phyloP scores from a whole-genome alignment of 1,140 invertebrate genomes.

The Lepidurus packardi region DNA sequence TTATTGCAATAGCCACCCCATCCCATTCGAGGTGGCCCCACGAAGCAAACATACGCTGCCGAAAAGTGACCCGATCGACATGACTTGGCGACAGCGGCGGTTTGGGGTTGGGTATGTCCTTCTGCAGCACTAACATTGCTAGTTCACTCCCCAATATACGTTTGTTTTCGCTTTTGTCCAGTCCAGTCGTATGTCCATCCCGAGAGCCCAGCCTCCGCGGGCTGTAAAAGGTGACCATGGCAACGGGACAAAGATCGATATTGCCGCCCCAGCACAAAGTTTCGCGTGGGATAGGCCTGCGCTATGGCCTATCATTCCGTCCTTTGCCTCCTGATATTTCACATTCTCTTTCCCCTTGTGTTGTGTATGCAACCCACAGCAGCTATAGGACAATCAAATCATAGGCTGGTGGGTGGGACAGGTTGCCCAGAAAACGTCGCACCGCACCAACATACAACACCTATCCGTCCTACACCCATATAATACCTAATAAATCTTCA shows the following conservation, averaged over 20 bases:
- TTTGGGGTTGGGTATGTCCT: not conserved
- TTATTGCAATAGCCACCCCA: not conserved
- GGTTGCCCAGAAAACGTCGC: not conserved
- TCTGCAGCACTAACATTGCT: not conserved
- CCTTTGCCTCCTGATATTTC: constrained; percentile 15
- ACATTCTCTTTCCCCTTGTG: not conserved
- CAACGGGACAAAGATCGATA: constrained; percentile 15
- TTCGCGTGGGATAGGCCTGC: constrained; percentile 17
- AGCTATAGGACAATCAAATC: not conserved
- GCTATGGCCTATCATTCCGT: constrained; percentile 21
- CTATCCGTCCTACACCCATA: not conserved
- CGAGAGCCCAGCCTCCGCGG: not conserved
- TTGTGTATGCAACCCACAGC: not conserved
- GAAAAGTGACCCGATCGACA: not conserved
- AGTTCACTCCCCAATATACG: not conserved
- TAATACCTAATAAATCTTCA: not conserved
- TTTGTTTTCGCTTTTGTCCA: not conserved
- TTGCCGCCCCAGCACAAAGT: constrained; percentile 9
- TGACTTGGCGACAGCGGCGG: not conserved
- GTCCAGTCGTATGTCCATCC: not conserved
- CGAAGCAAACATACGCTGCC: not conserved
- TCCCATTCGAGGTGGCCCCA: not conserved
- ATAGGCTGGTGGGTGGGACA: not conserved
- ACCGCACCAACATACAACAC: not conserved
- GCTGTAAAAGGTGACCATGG: constrained; percentile 4